phyloP scores from a whole-genome alignment of 2,888 invertebrate species.

The Lymantria dispar region DNA sequence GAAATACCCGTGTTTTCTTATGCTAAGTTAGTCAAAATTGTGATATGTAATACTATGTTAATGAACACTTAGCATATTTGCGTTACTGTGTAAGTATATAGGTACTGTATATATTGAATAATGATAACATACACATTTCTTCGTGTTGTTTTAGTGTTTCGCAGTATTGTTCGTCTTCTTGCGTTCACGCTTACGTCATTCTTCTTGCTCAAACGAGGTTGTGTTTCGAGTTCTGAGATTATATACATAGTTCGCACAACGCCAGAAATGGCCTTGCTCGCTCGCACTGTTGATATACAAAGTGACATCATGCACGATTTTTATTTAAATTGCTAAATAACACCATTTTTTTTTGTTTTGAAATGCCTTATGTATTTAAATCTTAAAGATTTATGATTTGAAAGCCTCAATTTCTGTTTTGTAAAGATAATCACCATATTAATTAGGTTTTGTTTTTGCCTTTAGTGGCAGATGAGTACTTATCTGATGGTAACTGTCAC shows the following conservation, averaged over 20 bases:
- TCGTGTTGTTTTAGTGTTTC: conserved; percentile 14
- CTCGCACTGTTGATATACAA: conserved; percentile 54
- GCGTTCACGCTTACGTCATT: conserved; percentile 61
- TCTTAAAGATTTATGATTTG: conserved; percentile 14
- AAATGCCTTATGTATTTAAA: neutral
- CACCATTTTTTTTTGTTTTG: neutral
- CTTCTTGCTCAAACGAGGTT: conserved; percentile 44
- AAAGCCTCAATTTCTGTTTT: too few species aligned
- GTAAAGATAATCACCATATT: too few species aligned
- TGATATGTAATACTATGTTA: conserved; percentile 10
- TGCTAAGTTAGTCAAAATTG: conserved; percentile 11
- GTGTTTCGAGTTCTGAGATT: conserved; percentile 53
- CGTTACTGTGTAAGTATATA: conserved; percentile 1
- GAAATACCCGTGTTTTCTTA: conserved; percentile 17
- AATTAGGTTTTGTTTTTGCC: too few species aligned
- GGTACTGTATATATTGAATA: conserved; percentile 7
- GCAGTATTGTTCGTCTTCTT: conserved; percentile 32
- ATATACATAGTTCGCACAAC: conserved; percentile 48
- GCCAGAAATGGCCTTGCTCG: conserved; percentile 61
- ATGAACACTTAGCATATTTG: conserved; percentile 11
- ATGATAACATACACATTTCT: conserved; percentile 21
- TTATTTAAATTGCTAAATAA: conserved; percentile 36
- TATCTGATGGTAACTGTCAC: too few species aligned
- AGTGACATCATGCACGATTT: conserved; percentile 67
- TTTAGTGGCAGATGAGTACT: too few species aligned